Evolutionary conservation across 2,888 invertebrate species (phyloP).

Genomic region (Hirudinaria manillensis): DNA sequence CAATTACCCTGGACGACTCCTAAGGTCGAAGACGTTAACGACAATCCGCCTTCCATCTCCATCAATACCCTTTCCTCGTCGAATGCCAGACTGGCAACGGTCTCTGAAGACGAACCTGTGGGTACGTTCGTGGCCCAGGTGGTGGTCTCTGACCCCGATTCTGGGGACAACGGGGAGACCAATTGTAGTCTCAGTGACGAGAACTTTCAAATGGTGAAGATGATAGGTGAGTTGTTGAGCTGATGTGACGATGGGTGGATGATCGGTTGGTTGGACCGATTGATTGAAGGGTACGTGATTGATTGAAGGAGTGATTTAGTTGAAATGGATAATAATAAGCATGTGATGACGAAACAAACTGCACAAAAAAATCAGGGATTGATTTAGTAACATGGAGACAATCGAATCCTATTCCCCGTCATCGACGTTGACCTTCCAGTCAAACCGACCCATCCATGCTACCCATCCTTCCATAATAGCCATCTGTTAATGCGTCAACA

Average conservation of each 20-base stretch:
- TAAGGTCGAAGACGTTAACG: slow-evolving; percentile 38
- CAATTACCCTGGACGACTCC: no score
- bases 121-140: slow-evolving; percentile 37
- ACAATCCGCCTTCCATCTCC: slow-evolving; percentile 37
- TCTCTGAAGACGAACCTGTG: slow-evolving; percentile 33
- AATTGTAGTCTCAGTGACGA: slow-evolving; percentile 31
- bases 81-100: slow-evolving; percentile 28
- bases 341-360: no score
- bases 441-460: no score
- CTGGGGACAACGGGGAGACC: slow-evolving; percentile 32
- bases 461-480: no score
- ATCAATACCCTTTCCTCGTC: slow-evolving; percentile 37
- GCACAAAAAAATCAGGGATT: no score
- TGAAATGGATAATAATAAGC: not conserved
- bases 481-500: no score
- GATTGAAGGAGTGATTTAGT: not conserved
- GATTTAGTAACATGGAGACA: no score
- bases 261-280: not conserved
- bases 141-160: slow-evolving; percentile 35
- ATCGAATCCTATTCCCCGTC: no score
- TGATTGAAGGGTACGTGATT: not conserved
- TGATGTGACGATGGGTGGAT: slow-evolving; percentile 3
- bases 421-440: no score
- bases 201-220: slow-evolving; percentile 27
- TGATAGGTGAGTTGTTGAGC: not conserved